A percentile compares a stretch with the other conserved stretches of the same genome.
These are phyloP conservation scores for Butorides virescens DNA, from an alignment of 2,113 vertebrate genomes.

Conservation along the genomic window DNA sequence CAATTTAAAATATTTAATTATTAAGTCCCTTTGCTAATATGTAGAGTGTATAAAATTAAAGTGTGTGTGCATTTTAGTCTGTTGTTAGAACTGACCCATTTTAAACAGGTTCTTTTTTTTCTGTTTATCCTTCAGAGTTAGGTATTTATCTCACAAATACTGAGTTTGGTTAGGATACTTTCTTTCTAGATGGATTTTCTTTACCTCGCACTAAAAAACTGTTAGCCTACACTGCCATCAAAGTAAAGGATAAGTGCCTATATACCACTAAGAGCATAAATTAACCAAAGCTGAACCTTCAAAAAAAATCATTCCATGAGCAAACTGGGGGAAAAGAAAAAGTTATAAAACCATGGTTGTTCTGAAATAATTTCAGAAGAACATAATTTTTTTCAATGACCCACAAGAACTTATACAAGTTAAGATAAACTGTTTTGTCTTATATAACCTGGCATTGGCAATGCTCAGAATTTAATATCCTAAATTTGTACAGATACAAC, in stretches of 20 bases:
- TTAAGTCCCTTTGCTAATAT: not conserved
- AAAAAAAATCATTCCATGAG: not conserved
- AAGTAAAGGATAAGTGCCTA: not conserved
- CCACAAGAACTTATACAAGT: not conserved
- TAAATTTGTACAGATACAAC: not conserved
- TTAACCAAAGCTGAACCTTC: not conserved
- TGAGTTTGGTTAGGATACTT: not conserved
- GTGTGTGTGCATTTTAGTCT: not conserved
- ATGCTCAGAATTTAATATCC: not conserved
- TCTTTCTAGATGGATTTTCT: not conserved
- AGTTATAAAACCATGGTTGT: not conserved
- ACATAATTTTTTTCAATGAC: not conserved
- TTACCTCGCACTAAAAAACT: not conserved
- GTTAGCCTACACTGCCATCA: not conserved
- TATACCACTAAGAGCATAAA: not conserved
- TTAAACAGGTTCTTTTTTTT: not conserved
- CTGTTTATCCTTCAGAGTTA: not conserved
- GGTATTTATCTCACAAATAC: not conserved
- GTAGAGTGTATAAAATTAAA: not conserved
- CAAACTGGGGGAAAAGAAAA: not conserved
- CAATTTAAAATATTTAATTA: constrained; percentile 1
- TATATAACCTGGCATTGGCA: not conserved
- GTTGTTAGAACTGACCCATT: not conserved
- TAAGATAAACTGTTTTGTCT: not conserved
- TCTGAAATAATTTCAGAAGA: not conserved